These are phyloP conservation scores for Hymenochirus boettgeri DNA, from an alignment of 2,113 vertebrate genomes.

Conservation along the genomic window DNA sequence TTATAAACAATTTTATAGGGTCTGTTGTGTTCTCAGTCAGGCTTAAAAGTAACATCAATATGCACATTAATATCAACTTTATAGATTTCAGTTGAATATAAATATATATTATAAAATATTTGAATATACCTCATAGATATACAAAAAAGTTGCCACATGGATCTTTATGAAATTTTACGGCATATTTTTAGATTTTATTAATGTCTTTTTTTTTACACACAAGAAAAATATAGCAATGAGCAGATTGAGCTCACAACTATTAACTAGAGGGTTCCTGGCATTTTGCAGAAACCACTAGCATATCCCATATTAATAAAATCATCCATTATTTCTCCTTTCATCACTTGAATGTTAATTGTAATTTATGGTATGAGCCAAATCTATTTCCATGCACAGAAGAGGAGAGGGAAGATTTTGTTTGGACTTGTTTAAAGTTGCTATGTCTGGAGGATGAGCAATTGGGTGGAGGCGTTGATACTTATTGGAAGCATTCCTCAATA, in stretches of 20 bases:
- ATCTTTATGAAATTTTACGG: constrained; percentile 9
- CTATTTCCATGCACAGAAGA: constrained; percentile 6
- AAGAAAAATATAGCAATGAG: neutral
- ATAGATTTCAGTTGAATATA: no score
- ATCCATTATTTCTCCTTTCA: constrained; percentile 4
- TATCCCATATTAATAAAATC: constrained; percentile 17
- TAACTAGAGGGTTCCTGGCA: constrained; percentile 28
- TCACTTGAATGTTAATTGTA: neutral
- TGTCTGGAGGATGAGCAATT: constrained; percentile 7
- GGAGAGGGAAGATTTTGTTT: constrained; percentile 3
- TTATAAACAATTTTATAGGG: no score
- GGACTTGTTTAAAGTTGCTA: constrained; percentile 10
- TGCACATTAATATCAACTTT: no score
- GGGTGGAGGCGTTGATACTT: constrained; percentile 8
- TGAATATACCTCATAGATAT: no score
- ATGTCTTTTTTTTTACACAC: no score
- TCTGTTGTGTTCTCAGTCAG: no score
- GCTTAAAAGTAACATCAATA: no score
- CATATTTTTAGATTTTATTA: constrained; percentile 22
- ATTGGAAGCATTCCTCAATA: constrained; percentile 5
- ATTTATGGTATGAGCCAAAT: constrained; percentile 12
- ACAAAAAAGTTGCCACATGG: neutral
- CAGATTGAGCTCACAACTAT: constrained; percentile 22
- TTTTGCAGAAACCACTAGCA: constrained; percentile 20
- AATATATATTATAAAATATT: no score